Conservation (phyloP, 2,113 vertebrate genomes). For the Nothoprocta pentlandii region DNA sequence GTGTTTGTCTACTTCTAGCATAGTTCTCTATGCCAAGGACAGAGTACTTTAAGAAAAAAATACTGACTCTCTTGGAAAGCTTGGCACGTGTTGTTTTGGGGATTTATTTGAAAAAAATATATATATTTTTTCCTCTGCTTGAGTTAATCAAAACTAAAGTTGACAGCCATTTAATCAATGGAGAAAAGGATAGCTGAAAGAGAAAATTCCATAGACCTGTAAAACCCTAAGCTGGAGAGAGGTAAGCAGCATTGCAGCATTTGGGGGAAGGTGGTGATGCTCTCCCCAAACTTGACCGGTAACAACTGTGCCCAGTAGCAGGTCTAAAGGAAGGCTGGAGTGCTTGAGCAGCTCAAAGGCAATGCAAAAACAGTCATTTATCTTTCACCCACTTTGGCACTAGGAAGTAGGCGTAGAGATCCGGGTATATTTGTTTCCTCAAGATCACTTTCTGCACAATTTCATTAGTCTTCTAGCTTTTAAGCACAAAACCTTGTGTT, state of each 20-base stretch:
- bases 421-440: background rate
- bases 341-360: background rate
- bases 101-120: background rate
- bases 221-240: background rate
- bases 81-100: background rate
- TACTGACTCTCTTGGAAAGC: background rate
- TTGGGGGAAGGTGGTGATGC: background rate
- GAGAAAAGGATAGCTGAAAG: background rate
- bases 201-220: background rate
- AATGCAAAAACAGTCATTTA: background rate
- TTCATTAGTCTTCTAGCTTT: background rate
- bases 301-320: background rate
- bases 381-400: background rate
- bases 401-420: background rate
- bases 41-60: background rate
- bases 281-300: background rate
- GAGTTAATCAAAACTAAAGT: background rate
- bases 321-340: background rate
- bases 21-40: background rate
- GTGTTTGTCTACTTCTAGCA: background rate
- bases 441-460: background rate
- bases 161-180: background rate
- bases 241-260: background rate
- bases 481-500: background rate
- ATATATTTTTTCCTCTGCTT: background rate